These are phyloP conservation scores for Serrognathus titanus DNA, from an alignment of 2,888 invertebrate genomes.

Conservation along the genomic window DNA sequence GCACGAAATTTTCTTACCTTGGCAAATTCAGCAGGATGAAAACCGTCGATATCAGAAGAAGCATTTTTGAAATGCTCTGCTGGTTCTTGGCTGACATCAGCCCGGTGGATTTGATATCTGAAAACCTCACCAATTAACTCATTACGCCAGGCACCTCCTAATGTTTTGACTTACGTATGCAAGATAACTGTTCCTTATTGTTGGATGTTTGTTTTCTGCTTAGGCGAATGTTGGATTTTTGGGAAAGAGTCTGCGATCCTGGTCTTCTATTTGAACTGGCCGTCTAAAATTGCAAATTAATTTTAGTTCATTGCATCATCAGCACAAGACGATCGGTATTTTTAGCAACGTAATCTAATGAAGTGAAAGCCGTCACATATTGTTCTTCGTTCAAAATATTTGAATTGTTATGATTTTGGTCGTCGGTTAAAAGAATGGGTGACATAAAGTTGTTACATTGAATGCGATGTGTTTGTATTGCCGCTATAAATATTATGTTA, in stretches of 20 bases:
- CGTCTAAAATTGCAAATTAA: not conserved
- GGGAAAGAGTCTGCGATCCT: constrained; percentile 43
- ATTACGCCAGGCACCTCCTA: not conserved
- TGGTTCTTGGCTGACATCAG: constrained; percentile 43
- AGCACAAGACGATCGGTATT: no score
- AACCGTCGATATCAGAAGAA: constrained; percentile 62
- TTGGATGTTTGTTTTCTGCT: constrained; percentile 35
- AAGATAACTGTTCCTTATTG: constrained; percentile 32
- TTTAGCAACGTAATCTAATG: no score
- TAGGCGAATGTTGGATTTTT: constrained; percentile 29
- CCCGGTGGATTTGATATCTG: constrained; percentile 50
- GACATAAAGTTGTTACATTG: no score
- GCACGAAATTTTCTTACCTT: constrained; percentile 48
- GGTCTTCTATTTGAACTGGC: constrained; percentile 39
- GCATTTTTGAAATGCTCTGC: constrained; percentile 63
- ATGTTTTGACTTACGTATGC: constrained; percentile 33
- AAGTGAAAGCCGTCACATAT: no score
- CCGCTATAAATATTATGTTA: no score
- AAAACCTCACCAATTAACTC: constrained; percentile 18
- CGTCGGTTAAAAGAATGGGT: no score
- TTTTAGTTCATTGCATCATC: no score
- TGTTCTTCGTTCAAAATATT: no score
- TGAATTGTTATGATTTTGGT: no score
- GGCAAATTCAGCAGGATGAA: constrained; percentile 63
- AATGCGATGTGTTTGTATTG: no score